Percentiles rank a stretch among this genome's conserved stretches.
Evolutionary conservation across 2,113 vertebrate genomes (phyloP).

Genomic region (Nestor notabilis): DNA sequence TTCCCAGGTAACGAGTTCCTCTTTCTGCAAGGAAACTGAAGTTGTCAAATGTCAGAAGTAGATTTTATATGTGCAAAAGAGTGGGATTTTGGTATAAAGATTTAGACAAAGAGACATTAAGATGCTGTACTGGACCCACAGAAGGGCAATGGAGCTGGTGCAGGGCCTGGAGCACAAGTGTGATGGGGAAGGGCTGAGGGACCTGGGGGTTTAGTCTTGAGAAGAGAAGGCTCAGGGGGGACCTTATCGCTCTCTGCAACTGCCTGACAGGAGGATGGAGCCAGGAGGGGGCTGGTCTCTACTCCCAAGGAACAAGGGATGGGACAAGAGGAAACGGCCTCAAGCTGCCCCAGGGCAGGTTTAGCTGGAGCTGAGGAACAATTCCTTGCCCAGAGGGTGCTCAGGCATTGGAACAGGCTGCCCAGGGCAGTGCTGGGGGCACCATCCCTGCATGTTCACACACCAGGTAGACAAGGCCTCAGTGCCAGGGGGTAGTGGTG

Average conservation of each 20-base stretch:
- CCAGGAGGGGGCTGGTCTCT: no score
- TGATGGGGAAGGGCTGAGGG: neutral
- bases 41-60: neutral
- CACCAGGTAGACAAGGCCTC: neutral
- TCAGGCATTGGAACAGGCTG: neutral
- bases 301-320: no score
- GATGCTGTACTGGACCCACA: accelerated
- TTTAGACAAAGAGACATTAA: neutral
- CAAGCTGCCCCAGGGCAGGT: no score
- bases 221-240: no score
- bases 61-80: neutral
- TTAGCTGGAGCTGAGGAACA: no score
- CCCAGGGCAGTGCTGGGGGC: neutral
- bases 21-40: neutral
- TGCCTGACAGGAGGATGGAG: no score
- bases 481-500: neutral
- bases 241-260: no score
- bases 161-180: neutral
- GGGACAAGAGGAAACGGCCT: no score
- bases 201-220: neutral
- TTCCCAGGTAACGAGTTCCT: neutral
- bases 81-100: neutral
- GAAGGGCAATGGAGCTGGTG: neutral
- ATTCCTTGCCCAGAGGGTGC: neutral
- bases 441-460: neutral